These are phyloP conservation scores for Pentamera pediparva DNA, from an alignment of 53 echinoderm and acorn worm species.

Conservation along the genomic window DNA sequence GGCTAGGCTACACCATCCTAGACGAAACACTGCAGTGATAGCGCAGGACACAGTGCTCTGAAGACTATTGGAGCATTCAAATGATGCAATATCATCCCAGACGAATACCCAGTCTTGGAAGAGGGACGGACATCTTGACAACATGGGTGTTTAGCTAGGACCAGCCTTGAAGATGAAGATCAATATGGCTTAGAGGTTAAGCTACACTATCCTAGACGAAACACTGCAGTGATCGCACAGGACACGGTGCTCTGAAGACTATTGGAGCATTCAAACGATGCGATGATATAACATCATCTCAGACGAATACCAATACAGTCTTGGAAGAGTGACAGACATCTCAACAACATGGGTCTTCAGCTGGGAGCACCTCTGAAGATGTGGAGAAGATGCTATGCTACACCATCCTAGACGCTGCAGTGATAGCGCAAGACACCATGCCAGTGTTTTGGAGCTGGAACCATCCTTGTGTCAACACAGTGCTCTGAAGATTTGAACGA, in stretches of 20 bases:
- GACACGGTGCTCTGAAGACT: background rate
- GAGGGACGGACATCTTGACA: slow-evolving; percentile 86
- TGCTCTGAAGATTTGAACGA: no score
- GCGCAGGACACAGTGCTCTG: background rate
- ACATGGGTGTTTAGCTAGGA: slow-evolving; percentile 93
- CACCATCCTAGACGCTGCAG: slow-evolving; percentile 13
- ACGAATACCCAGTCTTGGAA: slow-evolving; percentile 43
- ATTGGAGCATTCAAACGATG: background rate
- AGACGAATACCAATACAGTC: slow-evolving; percentile 15
- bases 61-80: background rate
- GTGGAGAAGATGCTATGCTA: slow-evolving; percentile 73
- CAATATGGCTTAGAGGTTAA: slow-evolving; percentile 72
- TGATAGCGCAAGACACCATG: background rate
- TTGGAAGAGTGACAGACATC: slow-evolving; percentile 84
- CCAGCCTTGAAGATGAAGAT: slow-evolving; percentile 89
- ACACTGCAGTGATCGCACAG: background rate
- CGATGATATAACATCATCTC: background rate
- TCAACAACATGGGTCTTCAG: slow-evolving; percentile 90
- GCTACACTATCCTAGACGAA: slow-evolving; percentile 37
- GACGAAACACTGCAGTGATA: background rate
- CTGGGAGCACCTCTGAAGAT: slow-evolving; percentile 95
- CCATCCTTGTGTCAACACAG: no score
- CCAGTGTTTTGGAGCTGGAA: no score
- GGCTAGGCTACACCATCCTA: slow-evolving; percentile 56
- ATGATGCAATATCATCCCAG: background rate